Conservation (phyloP, 2,113 vertebrate species). For the Calidris pygmaea region DNA sequence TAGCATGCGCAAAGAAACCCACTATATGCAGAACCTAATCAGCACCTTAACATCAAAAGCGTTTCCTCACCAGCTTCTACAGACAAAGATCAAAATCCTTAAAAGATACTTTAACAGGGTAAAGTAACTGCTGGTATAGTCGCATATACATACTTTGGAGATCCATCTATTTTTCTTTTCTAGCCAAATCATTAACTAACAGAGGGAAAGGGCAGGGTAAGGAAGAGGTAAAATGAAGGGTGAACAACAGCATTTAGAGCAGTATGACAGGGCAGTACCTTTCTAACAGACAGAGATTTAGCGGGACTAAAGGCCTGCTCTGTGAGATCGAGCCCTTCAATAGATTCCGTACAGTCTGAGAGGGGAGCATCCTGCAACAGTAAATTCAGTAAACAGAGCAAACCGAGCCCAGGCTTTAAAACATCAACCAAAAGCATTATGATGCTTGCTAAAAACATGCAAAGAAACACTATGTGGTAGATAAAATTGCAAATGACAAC, state of each 20-base stretch:
- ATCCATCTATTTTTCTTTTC: background rate
- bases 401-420: constrained; percentile 74
- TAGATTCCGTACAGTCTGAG: constrained; percentile 99
- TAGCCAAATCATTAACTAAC: background rate
- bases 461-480: constrained; percentile 39
- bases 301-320: constrained; percentile 95
- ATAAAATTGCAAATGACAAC: constrained; percentile 13
- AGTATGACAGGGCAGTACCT: constrained; percentile 86
- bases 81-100: background rate
- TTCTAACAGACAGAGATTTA: constrained; percentile 94
- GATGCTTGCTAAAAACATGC: constrained; percentile 76
- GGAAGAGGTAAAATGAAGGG: constrained; percentile 14
- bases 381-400: constrained; percentile 90
- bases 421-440: constrained; percentile 36
- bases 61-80: background rate
- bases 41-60: background rate
- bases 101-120: background rate
- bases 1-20: background rate
- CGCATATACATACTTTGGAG: background rate
- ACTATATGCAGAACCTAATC: background rate
- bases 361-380: constrained; percentile 98
- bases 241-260: constrained; percentile 54
- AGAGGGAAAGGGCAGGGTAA: constrained; percentile 50
- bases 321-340: constrained; percentile 96
- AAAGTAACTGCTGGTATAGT: background rate